phyloP scores from a whole-genome alignment of 2,888 invertebrate species.

The Chymomyza caudatula region DNA sequence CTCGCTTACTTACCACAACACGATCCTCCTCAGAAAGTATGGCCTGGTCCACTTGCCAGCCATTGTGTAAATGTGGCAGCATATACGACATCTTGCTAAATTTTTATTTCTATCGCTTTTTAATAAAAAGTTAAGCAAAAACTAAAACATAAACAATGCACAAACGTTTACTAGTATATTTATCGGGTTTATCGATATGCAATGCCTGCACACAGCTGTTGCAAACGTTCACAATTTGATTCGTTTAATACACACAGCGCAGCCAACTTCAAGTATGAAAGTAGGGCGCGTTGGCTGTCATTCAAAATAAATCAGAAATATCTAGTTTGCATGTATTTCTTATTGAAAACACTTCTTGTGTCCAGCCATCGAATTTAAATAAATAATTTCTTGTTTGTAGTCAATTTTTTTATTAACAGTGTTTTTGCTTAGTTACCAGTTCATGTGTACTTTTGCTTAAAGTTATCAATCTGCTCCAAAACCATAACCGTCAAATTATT shows the following conservation, averaged over 20 bases:
- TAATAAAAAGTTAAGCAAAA: slow-evolving; percentile 1
- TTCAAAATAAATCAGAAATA: neutral
- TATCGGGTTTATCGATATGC: neutral
- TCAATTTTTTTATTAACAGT: neutral
- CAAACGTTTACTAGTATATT: slow-evolving; percentile 3
- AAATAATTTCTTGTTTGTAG: neutral
- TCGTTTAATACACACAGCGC: neutral
- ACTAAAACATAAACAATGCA: slow-evolving; percentile 52
- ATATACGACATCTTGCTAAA: slow-evolving; percentile 95
- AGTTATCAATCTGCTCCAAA: slow-evolving; percentile 76
- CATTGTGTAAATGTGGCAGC: slow-evolving; percentile 99
- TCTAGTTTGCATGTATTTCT: too few relatives aligned
- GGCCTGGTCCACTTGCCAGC: slow-evolving; percentile 99
- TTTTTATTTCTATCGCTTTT: slow-evolving; percentile 13
- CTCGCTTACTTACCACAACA: slow-evolving; percentile 89
- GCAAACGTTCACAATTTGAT: neutral
- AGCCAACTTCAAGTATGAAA: neutral
- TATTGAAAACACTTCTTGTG: too few relatives aligned
- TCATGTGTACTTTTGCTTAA: slow-evolving; percentile 69
- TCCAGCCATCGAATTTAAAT: too few relatives aligned
- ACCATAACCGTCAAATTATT: slow-evolving; percentile 75
- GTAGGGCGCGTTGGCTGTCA: neutral
- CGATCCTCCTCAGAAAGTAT: slow-evolving; percentile 99
- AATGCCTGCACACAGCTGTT: neutral
- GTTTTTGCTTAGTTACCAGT: slow-evolving; percentile 28